Conservation (phyloP, 2,797 vertebrate species). For the Megaceryle alcyon region DNA sequence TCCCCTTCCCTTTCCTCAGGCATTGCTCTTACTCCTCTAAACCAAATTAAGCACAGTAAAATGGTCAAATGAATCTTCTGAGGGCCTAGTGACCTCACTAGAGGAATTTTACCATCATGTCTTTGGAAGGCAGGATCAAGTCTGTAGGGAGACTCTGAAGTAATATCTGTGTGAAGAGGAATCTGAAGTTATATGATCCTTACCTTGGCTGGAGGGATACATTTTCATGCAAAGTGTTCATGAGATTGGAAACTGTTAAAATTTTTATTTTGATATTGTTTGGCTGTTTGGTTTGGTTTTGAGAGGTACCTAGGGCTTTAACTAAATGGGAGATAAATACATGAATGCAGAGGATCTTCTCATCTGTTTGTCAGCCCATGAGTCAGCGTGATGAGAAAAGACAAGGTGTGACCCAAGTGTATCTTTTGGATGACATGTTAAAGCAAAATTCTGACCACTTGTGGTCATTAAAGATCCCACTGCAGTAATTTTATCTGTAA, state of each 20-base stretch:
- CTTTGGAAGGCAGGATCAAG: not conserved
- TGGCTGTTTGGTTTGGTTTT: not conserved
- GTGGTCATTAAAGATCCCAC: slow-evolving; percentile 6
- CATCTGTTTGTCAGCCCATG: not conserved
- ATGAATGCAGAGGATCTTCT: not conserved
- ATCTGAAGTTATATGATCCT: not conserved
- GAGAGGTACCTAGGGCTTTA: not conserved
- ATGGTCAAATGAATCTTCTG: slow-evolving; percentile 1
- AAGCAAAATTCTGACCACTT: not conserved
- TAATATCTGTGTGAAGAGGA: not conserved
- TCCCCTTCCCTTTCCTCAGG: not conserved
- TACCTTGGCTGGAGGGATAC: not conserved
- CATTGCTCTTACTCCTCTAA: slow-evolving; percentile 12
- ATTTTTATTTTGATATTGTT: not conserved
- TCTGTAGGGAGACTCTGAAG: not conserved
- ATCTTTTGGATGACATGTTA: not conserved
- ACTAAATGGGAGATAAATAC: not conserved
- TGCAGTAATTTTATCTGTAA: slow-evolving; percentile 1
- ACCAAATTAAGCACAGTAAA: not conserved
- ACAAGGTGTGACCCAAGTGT: not conserved
- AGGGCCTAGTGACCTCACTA: not conserved
- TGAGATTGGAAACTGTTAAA: not conserved
- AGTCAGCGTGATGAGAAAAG: not conserved
- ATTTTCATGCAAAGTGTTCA: not conserved
- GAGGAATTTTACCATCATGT: not conserved